phyloP scores from a whole-genome alignment of 2,113 vertebrate species.

The Pygoscelis antarcticus region DNA sequence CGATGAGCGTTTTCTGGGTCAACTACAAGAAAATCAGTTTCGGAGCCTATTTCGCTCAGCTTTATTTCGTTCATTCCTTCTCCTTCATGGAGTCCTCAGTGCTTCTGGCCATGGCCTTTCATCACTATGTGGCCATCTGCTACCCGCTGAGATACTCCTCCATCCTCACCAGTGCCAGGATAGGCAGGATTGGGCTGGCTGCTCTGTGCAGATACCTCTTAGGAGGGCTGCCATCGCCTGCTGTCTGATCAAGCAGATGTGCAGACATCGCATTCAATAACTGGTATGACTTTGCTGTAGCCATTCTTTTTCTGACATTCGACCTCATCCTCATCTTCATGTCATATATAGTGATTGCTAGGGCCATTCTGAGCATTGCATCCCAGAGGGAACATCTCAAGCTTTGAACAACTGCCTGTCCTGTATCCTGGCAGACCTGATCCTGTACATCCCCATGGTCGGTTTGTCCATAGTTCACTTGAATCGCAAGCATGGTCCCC shows the following conservation, averaged over 20 bases:
- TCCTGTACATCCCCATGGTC: not conserved
- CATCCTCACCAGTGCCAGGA: not conserved
- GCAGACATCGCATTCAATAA: not conserved
- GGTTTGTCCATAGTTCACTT: not conserved
- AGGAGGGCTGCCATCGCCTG: not conserved
- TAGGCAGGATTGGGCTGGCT: not conserved
- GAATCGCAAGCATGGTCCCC: not conserved
- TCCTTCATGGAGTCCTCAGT: not conserved
- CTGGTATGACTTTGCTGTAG: not conserved
- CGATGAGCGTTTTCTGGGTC: conserved; percentile 20
- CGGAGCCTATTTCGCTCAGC: not conserved
- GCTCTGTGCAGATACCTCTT: not conserved
- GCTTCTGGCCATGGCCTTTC: not conserved
- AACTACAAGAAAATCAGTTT: not conserved
- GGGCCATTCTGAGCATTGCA: not conserved
- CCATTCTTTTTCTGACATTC: not conserved
- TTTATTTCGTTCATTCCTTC: not conserved
- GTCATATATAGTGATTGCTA: not conserved
- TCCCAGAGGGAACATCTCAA: not conserved
- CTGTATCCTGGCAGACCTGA: not conserved
- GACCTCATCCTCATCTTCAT: not conserved
- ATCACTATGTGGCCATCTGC: not conserved
- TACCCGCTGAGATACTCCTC: conserved; percentile 3
- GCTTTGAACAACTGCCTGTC: conserved; percentile 39
- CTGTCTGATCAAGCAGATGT: not conserved